phyloP scores from a whole-genome alignment of 2,797 vertebrate genomes.

The Anabacerthia variegaticeps region DNA sequence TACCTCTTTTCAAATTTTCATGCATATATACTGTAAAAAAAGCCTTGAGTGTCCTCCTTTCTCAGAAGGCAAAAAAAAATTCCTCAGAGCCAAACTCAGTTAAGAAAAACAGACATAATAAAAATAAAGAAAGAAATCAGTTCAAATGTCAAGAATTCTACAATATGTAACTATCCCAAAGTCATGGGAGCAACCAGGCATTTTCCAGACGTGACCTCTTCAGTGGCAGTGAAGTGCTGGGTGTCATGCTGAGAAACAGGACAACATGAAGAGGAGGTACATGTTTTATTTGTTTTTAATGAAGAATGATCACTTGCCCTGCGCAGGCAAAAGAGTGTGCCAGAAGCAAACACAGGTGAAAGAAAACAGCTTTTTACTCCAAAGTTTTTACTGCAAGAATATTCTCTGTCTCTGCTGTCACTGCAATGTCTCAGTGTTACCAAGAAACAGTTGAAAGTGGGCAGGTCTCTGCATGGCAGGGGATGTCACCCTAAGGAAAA shows the following conservation, averaged over 20 bases:
- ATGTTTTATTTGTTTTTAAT: neutral
- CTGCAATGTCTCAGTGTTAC: fast-evolving
- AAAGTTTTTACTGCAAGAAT: neutral
- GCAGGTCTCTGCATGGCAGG: neutral
- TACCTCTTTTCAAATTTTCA: neutral
- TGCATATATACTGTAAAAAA: neutral
- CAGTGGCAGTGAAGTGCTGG: neutral
- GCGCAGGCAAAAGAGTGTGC: neutral
- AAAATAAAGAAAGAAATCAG: neutral
- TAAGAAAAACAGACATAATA: neutral
- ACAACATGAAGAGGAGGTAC: neutral
- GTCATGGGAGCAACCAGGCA: neutral
- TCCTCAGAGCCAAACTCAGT: neutral
- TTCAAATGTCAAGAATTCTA: neutral
- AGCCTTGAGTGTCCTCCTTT: neutral
- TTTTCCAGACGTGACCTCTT: neutral
- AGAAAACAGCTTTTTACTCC: neutral
- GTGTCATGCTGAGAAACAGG: neutral
- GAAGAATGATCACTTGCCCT: neutral
- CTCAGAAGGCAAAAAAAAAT: neutral
- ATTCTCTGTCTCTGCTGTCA: neutral
- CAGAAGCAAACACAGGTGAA: neutral
- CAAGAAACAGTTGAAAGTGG: neutral
- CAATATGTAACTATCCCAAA: neutral
- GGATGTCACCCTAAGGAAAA: neutral